Evolutionary conservation across 2,797 vertebrate genomes (phyloP).

Genomic region (Peromyscus nudipes): DNA sequence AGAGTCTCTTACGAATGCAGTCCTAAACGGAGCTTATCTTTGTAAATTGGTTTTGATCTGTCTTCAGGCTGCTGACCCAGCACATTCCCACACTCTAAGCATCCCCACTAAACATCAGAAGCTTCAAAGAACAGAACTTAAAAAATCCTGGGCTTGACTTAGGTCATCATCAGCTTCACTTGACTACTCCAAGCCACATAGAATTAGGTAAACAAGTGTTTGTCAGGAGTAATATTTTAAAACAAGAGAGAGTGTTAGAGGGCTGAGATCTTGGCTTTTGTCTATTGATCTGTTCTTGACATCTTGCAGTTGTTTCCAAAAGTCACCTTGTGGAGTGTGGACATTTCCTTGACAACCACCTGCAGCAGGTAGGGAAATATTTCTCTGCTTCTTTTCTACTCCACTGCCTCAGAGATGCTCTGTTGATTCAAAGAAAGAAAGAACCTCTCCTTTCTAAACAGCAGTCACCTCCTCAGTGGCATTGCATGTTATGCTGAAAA

Average conservation of each 20-base stretch:
- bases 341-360: slow-evolving; percentile 79
- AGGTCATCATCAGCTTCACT: not conserved
- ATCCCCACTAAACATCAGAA: not conserved
- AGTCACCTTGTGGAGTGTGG: slow-evolving; percentile 64
- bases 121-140: slow-evolving; percentile 3
- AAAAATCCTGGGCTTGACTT: not conserved
- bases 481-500: slow-evolving; percentile 10
- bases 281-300: slow-evolving; percentile 68
- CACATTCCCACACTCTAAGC: not conserved
- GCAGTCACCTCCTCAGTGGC: not conserved
- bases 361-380: slow-evolving; percentile 14
- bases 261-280: slow-evolving; percentile 85
- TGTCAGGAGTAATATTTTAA: slow-evolving; percentile 59
- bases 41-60: not conserved
- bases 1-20: not conserved
- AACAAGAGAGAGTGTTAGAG: not conserved
- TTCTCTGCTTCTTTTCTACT: slow-evolving; percentile 44
- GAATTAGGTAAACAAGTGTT: slow-evolving; percentile 25
- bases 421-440: slow-evolving; percentile 12
- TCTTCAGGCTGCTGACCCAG: not conserved
- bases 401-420: not conserved
- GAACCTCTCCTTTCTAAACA: not conserved
- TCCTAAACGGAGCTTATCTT: not conserved
- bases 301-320: slow-evolving; percentile 65
- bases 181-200: not conserved